Percentiles rank a stretch among this genome's conserved stretches.
Evolutionary conservation across 2,888 invertebrate genomes (phyloP).

Genomic region (Conops quadrifasciatus): DNA sequence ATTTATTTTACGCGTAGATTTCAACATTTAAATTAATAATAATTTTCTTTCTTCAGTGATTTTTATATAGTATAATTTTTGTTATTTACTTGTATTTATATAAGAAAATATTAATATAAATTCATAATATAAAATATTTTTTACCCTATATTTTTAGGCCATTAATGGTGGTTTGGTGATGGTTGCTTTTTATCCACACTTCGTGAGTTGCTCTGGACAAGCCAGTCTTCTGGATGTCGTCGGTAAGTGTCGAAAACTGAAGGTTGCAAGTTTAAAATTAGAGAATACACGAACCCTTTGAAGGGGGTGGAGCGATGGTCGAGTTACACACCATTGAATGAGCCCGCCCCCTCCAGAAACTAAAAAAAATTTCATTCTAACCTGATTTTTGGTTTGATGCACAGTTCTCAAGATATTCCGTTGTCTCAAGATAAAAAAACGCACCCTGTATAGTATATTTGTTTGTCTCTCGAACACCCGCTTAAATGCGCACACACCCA

Average conservation of each 20-base stretch:
- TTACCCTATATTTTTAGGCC: constrained; percentile 66
- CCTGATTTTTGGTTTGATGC: too few relatives aligned
- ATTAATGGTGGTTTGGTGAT: constrained; percentile 72
- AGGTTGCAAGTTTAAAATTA: constrained; percentile 5
- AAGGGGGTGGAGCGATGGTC: too few relatives aligned
- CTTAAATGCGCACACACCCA: background rate
- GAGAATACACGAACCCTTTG: background rate
- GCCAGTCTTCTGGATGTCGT: constrained; percentile 71
- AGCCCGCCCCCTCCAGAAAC: too few relatives aligned
- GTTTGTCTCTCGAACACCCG: background rate
- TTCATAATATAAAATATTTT: background rate
- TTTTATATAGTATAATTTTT: too few relatives aligned
- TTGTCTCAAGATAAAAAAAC: background rate
- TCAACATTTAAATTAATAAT: too few relatives aligned
- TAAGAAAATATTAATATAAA: too few relatives aligned
- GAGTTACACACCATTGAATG: too few relatives aligned
- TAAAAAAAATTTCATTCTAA: too few relatives aligned
- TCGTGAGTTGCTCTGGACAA: constrained; percentile 70
- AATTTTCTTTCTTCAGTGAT: too few relatives aligned
- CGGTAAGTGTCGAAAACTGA: constrained; percentile 65
- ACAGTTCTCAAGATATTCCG: background rate
- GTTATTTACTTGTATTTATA: too few relatives aligned
- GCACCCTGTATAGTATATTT: too few relatives aligned
- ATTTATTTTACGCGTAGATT: too few relatives aligned
- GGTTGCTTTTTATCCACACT: constrained; percentile 73